Base-by-base conservation (phyloP, 2,888 invertebrate species). In the Ditula angustiorana region DNA sequence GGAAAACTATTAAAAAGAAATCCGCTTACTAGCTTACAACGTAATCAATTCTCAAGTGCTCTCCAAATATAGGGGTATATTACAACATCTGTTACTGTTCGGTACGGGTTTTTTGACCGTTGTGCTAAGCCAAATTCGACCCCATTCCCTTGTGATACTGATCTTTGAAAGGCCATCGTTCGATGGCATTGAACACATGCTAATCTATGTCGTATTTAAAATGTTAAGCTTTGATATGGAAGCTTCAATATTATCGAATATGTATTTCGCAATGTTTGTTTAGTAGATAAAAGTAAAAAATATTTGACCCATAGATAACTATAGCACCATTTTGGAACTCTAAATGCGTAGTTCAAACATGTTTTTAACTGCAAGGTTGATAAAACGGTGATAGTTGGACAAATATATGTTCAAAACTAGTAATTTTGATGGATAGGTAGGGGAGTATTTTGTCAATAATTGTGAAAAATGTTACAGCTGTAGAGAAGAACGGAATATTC, bases 41-140 rank as follows among this genome's bases (percentile, higher is more conserved):
- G 83, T 88, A 90, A 90, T 90, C 88, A 88, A 84, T 87, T 88
- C 79, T 83, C 78, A 74, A 90, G 88, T 85, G 83, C 85, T 84
- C 85, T 84, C 83, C 85, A 83, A 86, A 83, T 83, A 79, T 83
- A 41, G 79, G 82, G 82, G 82, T 83, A 83, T 85, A 85, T 85
- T 86, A 82, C 80, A 78, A 87, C 90, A 90, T 90, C 89, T 90
- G 90, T 87, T 85, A 77, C 83, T 74, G 35, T 64, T 37, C 64
- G 52, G 11, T 26, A 44, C 19, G 5, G 50, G 1, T 28, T 52
- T 53, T 53, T 21, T 4, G 53, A 28, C 28, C 0, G 11, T 0
- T 53, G 11, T 4, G 16, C 5, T 16, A 33, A 7, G 11, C 0
- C 5, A 77, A 73, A 71, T 63, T 73, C 8, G 55, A 67, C 77